Evolutionary conservation across 2,113 vertebrate species (phyloP), one percentile per base, ranked within the genome.

Genomic region (Henicopernis longicauda): DNA sequence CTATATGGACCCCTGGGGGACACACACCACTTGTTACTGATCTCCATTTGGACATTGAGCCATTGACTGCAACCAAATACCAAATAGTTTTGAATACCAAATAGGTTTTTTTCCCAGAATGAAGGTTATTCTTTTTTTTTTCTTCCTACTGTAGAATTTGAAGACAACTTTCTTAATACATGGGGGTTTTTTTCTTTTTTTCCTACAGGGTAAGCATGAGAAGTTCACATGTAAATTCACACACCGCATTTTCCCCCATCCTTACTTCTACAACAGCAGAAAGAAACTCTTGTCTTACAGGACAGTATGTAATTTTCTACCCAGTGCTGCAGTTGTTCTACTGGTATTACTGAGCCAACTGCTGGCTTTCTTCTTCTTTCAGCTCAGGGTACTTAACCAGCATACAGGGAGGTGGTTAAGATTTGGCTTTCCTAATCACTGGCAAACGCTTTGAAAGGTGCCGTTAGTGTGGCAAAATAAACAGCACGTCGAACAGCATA

Each of bases 371-470:
- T 79, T 4, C 59, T 81, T 71, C 15, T 79, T 81, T 92, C 34
- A 58, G 69, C 5, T 78, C 81, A 57, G 32, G 42, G 55, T 89
- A 84, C 47, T 62, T 61, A 74, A 61, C 65, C 47, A 92, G 71
- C 20, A 86, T 86, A 45, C 27, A 31, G 81, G 87, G 57, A 86
- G 42, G 52, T 69, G 70, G 42, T 54, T 87, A 73, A 67, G 66
- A 85, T 88, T 90, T 72, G 59, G 31, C 38, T 91, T 82, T 94
- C 9, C 23, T 67, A 49, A 70, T 57, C 92, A 19, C 79, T 95
- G 72, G 42, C 49, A 86, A 91, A 95, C 10, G 36, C 36, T 93
- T 91, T 61, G 36, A 78, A 70, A 90, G 85, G 57, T 91, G 22
- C 45, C 42, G 34, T 52, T 96, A 90, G 36, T 52, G 22, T 58